These are phyloP conservation scores for Coenonympha glycerion DNA, from an alignment of 2,888 invertebrate species.

Conservation along the genomic window DNA sequence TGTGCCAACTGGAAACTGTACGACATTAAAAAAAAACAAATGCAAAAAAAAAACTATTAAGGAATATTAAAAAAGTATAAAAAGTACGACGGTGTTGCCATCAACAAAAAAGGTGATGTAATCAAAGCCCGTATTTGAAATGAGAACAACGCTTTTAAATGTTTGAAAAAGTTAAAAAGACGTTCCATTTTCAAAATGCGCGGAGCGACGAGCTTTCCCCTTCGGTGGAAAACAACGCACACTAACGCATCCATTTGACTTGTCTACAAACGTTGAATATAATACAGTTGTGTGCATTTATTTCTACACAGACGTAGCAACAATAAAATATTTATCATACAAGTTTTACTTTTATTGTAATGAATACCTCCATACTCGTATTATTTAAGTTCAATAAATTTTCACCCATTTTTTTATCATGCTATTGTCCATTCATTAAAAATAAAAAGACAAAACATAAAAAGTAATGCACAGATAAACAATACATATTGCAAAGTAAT, in stretches of 20 bases:
- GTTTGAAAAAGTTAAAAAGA: slow-evolving; percentile 57
- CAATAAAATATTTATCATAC: neutral
- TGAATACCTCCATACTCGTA: too few relatives aligned
- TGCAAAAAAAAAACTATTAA: neutral
- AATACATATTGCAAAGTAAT: slow-evolving; percentile 15
- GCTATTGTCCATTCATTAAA: neutral
- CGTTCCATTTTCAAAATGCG: slow-evolving; percentile 62
- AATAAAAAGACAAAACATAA: slow-evolving; percentile 9
- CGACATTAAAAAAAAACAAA: neutral
- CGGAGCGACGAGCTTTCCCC: slow-evolving; percentile 55
- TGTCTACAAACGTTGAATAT: neutral
- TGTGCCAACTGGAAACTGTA: neutral
- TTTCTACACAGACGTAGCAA: slow-evolving; percentile 7
- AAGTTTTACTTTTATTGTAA: neutral
- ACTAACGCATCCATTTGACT: slow-evolving; percentile 33
- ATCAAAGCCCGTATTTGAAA: slow-evolving; percentile 27
- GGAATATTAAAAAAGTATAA: neutral
- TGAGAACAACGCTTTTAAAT: slow-evolving; percentile 40
- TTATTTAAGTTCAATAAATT: neutral
- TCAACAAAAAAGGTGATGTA: slow-evolving; percentile 19
- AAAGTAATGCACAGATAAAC: slow-evolving; percentile 19
- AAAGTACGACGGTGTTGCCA: slow-evolving; percentile 18
- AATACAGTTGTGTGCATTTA: slow-evolving; percentile 10
- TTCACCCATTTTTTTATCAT: neutral
- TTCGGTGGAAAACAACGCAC: slow-evolving; percentile 49